A percentile compares a stretch with the other conserved stretches of the same genome.
Evolutionary conservation across 2,113 vertebrate genomes (phyloP).

Genomic region (Erinaceus europaeus): DNA sequence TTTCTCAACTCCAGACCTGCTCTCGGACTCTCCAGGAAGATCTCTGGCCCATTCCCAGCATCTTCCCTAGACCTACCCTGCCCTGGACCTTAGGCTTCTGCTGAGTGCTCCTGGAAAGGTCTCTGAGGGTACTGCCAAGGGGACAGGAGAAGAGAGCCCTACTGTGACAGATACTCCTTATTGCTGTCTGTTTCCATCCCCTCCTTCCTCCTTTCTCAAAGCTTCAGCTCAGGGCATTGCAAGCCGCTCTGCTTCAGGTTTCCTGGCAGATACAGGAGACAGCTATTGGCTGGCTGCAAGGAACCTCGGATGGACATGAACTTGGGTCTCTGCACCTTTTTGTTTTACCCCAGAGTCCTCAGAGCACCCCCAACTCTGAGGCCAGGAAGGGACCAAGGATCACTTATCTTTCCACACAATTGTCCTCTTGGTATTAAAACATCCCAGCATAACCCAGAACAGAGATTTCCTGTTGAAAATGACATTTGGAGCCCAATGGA

Average conservation of each 20-base stretch:
- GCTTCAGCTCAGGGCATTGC: neutral
- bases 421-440: neutral
- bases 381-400: neutral
- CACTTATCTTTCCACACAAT: neutral
- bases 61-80: neutral
- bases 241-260: neutral
- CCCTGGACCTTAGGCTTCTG: too few relatives aligned
- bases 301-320: neutral
- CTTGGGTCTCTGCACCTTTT: neutral
- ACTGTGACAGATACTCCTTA: neutral
- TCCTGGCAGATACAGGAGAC: neutral
- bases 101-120: too few relatives aligned
- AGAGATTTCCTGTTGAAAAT: neutral
- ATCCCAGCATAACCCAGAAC: neutral
- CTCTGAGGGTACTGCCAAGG: too few relatives aligned
- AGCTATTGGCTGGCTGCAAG: neutral
- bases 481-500: neutral
- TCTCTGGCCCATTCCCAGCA: neutral
- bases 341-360: neutral
- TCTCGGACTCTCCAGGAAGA: neutral
- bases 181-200: neutral
- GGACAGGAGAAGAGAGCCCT: too few relatives aligned
- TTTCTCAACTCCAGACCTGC: neutral
- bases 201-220: neutral
- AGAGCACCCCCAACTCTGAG: neutral